phyloP scores from a whole-genome alignment of 2,113 vertebrate genomes.

The Dipodomys spectabilis region DNA sequence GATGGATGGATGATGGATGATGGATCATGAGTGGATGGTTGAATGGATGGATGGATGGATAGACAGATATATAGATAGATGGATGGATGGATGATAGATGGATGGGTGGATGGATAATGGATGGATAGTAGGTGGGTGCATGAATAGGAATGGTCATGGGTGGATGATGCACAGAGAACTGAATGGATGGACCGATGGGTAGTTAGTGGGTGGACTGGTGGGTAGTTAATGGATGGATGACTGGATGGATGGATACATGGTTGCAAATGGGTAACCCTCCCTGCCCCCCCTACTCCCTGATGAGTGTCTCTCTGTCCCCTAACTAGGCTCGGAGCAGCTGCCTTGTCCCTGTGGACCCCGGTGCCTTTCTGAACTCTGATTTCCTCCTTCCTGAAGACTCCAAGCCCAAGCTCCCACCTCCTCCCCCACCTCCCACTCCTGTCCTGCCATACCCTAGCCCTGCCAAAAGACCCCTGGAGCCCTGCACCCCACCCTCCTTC shows the following conservation, averaged over 20 bases:
- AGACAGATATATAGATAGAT: neutral
- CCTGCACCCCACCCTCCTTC: constrained; percentile 46
- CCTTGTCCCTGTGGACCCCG: constrained; percentile 76
- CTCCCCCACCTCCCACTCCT: neutral
- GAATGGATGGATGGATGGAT: neutral
- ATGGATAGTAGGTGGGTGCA: no score
- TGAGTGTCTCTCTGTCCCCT: neutral
- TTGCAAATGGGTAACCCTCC: neutral
- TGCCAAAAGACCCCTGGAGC: constrained; percentile 45
- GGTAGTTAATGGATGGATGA: neutral
- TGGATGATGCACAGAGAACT: neutral
- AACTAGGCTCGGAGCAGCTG: constrained; percentile 78
- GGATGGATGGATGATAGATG: no score
- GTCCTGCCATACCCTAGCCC: neutral
- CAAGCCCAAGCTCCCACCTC: constrained; percentile 73
- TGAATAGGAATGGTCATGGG: neutral
- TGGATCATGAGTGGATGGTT: neutral
- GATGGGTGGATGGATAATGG: no score
- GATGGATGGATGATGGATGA: neutral
- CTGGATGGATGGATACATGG: neutral
- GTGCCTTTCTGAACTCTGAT: constrained; percentile 75
- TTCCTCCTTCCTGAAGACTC: constrained; percentile 77
- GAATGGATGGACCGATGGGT: neutral
- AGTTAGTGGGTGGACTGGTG: neutral
- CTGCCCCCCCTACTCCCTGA: neutral